Evolutionary conservation across 2,888 invertebrate species (phyloP).

Genomic region (Petrophora chlorosata): DNA sequence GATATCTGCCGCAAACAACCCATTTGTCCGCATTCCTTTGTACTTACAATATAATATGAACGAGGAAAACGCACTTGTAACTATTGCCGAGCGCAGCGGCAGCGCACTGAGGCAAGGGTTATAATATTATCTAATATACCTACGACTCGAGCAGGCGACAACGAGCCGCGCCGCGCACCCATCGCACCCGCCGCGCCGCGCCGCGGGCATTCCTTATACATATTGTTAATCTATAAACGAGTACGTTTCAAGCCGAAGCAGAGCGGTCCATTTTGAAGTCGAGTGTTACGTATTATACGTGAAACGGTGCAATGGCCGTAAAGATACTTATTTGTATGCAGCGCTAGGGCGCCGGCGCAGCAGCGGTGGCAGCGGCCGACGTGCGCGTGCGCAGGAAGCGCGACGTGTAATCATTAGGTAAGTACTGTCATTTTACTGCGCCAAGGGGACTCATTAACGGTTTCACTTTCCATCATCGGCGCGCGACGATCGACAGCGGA

Average conservation of each 20-base stretch:
- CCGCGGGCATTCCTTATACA: neutral
- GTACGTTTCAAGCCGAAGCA: no score
- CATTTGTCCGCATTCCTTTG: neutral
- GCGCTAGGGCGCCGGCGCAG: no score
- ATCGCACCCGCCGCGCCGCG: neutral
- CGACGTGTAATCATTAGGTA: neutral
- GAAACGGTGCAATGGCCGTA: neutral
- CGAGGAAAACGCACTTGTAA: neutral
- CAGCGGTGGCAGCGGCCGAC: neutral
- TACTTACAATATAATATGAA: neutral
- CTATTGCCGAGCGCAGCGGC: neutral
- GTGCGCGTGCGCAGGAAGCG: conserved; percentile 12
- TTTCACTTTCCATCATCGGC: conserved; percentile 14
- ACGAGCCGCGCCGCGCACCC: neutral
- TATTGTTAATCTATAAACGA: no score
- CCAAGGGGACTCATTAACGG: conserved; percentile 3
- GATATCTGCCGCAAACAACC: neutral
- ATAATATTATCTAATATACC: no score
- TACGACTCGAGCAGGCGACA: neutral
- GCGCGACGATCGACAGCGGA: conserved; percentile 1
- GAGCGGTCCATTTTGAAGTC: no score
- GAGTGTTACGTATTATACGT: neutral
- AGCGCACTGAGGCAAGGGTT: no score
- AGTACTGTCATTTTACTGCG: neutral
- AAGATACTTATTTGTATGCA: neutral